Evolutionary conservation across 2,888 invertebrate genomes (phyloP).

Genomic region (Venusia cambrica): DNA sequence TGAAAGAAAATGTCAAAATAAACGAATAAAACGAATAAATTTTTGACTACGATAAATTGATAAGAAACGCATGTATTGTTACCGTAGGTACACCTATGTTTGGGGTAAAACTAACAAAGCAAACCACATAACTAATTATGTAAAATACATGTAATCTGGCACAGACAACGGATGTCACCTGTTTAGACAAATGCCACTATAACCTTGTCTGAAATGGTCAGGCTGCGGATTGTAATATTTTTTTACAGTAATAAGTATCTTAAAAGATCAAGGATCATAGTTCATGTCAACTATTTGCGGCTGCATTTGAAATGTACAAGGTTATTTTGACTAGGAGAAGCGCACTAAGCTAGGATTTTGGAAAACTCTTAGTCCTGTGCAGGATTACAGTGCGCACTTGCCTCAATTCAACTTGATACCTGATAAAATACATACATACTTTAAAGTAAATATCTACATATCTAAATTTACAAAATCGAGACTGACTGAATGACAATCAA

Average conservation of each 20-base stretch:
- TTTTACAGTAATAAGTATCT: slow-evolving; percentile 16
- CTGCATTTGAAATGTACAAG: background rate
- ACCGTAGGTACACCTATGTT: background rate
- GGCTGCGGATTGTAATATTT: slow-evolving; percentile 15
- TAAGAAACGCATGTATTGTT: slow-evolving; percentile 9
- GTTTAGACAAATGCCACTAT: slow-evolving; percentile 28
- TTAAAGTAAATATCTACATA: too few species aligned
- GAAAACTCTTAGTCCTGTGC: too few species aligned
- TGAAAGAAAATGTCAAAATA: too few species aligned
- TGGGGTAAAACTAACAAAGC: background rate
- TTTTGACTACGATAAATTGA: background rate
- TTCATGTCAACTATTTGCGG: slow-evolving; percentile 8
- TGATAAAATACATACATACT: too few species aligned
- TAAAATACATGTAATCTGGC: slow-evolving; percentile 19
- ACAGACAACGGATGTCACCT: slow-evolving; percentile 24
- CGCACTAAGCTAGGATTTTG: too few species aligned
- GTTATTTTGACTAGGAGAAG: too few species aligned
- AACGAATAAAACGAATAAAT: background rate
- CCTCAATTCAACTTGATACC: too few species aligned
- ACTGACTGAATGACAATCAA: too few species aligned
- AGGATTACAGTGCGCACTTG: too few species aligned
- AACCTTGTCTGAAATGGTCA: slow-evolving; percentile 17
- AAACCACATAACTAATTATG: slow-evolving; percentile 8
- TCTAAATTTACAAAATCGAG: too few species aligned
- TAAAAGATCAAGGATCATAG: slow-evolving; percentile 24